Evolutionary conservation across 1,140 invertebrate species (phyloP).

Genomic region (Brachionus calyciflorus): DNA sequence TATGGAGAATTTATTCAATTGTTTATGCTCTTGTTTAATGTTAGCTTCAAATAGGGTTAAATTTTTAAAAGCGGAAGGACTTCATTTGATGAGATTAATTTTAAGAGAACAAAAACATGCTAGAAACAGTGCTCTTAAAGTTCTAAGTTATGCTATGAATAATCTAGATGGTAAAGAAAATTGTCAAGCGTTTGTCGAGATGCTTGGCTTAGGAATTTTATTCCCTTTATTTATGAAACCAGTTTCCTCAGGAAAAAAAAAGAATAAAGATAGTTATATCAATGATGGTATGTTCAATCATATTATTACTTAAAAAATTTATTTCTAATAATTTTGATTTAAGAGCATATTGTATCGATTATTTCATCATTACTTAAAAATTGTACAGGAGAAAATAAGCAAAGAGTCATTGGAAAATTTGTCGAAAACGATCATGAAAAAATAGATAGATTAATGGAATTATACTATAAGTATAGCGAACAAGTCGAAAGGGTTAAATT

Average conservation of each 20-base stretch:
- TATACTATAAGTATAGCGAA: slow-evolving; percentile 42
- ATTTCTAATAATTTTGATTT: slow-evolving; percentile 1
- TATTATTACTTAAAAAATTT: neutral
- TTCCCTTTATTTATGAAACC: slow-evolving; percentile 99
- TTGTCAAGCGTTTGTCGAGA: slow-evolving; percentile 97
- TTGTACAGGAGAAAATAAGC: slow-evolving; percentile 80
- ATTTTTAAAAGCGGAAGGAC: slow-evolving; percentile 88
- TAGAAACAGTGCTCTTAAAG: slow-evolving; percentile 90
- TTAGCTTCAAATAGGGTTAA: slow-evolving; percentile 78
- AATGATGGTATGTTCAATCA: slow-evolving; percentile 27
- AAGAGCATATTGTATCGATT: slow-evolving; percentile 89
- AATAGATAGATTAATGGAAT: slow-evolving; percentile 49
- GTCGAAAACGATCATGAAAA: slow-evolving; percentile 98
- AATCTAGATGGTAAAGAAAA: slow-evolving; percentile 87
- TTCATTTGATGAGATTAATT: slow-evolving; percentile 96
- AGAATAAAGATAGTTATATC: slow-evolving; percentile 8
- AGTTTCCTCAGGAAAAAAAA: slow-evolving; percentile 68
- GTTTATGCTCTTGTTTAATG: slow-evolving; percentile 87
- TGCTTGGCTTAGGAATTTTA: slow-evolving; percentile 87
- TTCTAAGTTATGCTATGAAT: slow-evolving; percentile 90
- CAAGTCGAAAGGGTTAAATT: neutral
- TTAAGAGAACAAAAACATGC: slow-evolving; percentile 95
- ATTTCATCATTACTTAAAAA: slow-evolving; percentile 88
- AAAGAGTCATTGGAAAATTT: slow-evolving; percentile 88
- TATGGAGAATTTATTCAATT: slow-evolving; percentile 98